Percentiles rank a stretch among this genome's conserved stretches.
Evolutionary conservation across 2,888 invertebrate genomes (phyloP).

Genomic region (Carcina quercana): DNA sequence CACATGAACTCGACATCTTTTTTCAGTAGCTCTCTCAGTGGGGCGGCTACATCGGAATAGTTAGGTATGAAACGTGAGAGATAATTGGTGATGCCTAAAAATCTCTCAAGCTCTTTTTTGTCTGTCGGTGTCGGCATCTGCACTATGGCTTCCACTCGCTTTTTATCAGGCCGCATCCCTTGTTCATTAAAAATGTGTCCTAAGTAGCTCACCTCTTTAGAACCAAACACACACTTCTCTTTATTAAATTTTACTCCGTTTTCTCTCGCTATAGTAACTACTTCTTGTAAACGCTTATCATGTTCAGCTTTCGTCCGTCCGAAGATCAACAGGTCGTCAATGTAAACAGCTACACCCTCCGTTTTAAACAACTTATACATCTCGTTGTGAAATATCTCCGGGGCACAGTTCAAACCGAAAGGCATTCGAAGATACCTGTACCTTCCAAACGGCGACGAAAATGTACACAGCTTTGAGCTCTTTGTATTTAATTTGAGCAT

Average conservation of each 20-base stretch:
- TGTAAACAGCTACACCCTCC: conserved; percentile 12
- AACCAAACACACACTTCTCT: conserved; percentile 14
- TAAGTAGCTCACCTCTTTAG: conserved; percentile 12
- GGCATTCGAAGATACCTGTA: conserved; percentile 15
- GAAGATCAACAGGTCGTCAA: conserved; percentile 11
- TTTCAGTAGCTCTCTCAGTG: conserved; percentile 10
- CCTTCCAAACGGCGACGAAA: conserved; percentile 14
- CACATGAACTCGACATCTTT: conserved; percentile 16
- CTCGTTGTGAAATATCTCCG: too few relatives aligned
- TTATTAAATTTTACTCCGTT: conserved; percentile 13
- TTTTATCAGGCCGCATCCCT: conserved; percentile 11
- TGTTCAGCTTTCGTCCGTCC: conserved; percentile 9
- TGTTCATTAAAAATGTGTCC: conserved; percentile 13
- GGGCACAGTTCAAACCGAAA: conserved; percentile 7
- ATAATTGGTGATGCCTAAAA: conserved; percentile 7
- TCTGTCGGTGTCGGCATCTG: conserved; percentile 4
- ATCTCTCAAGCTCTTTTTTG: conserved; percentile 3
- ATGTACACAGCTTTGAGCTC: conserved; percentile 5
- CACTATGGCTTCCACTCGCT: conserved; percentile 14
- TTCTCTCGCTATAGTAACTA: conserved; percentile 11
- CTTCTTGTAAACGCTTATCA: conserved; percentile 7
- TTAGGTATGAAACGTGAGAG: conserved; percentile 3
- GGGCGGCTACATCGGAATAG: conserved; percentile 1
- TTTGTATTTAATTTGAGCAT: too few relatives aligned
- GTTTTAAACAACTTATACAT: conserved; percentile 17